phyloP scores from a whole-genome alignment of 2,888 invertebrate genomes.

The Caenorhabditis sulstoni region DNA sequence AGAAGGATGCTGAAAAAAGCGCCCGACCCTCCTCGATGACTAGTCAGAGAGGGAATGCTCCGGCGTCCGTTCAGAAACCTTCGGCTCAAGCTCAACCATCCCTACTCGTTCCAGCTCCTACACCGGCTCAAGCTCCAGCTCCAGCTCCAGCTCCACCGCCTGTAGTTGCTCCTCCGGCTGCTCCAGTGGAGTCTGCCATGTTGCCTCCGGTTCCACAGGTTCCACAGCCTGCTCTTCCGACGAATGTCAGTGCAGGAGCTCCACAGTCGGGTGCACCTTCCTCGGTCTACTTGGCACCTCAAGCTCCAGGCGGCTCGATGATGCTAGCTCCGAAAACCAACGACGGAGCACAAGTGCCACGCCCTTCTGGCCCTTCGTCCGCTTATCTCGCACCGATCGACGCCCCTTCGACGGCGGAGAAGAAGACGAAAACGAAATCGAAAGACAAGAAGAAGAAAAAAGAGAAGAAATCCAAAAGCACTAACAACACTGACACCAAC shows the following conservation, averaged over 20 bases:
- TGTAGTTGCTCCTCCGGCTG: slow-evolving; percentile 1
- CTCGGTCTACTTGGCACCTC: no score
- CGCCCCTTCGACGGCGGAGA: no score
- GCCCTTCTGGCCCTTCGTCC: no score
- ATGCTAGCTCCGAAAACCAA: no score
- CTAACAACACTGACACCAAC: not conserved
- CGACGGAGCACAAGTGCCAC: no score
- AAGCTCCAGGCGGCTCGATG: no score
- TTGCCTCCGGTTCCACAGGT: not conserved
- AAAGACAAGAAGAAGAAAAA: slow-evolving; percentile 7
- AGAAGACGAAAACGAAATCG: not conserved
- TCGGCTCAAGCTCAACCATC: slow-evolving; percentile 1
- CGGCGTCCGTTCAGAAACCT: not conserved
- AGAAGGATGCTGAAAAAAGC: not conserved
- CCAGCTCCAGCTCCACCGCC: not conserved
- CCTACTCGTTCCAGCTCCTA: not conserved
- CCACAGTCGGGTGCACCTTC: no score
- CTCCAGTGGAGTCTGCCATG: not conserved
- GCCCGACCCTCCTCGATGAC: not conserved
- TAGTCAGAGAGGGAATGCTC: not conserved
- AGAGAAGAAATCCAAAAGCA: not conserved
- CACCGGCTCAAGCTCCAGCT: not conserved
- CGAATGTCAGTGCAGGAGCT: no score
- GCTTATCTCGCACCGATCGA: no score
- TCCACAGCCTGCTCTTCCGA: no score